Conservation (phyloP, 2,113 vertebrate genomes). For the Microcebus ravelobensis region DNA sequence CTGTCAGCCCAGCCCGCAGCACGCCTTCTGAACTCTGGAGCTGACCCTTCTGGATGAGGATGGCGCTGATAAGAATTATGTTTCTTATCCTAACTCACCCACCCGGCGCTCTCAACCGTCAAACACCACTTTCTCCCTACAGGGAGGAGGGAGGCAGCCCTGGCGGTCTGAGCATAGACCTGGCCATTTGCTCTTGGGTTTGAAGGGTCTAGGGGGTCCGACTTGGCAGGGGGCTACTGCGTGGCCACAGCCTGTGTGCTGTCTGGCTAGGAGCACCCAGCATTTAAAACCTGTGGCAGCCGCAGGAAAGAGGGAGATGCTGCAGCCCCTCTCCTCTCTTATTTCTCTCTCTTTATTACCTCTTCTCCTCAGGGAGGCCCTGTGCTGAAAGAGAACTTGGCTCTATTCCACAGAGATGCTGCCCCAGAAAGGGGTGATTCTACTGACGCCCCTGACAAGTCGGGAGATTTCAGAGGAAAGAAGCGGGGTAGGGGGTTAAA, state of each 20-base stretch:
- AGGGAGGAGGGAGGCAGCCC: neutral
- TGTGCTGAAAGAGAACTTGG: slow-evolving; percentile 37
- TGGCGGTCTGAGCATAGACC: neutral
- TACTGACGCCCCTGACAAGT: neutral
- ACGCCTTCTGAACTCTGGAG: slow-evolving; percentile 18
- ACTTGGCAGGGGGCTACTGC: neutral
- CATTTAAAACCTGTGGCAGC: neutral
- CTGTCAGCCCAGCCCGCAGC: neutral
- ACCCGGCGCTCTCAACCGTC: neutral
- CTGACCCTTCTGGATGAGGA: neutral
- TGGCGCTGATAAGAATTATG: neutral
- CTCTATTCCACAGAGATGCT: slow-evolving; percentile 12
- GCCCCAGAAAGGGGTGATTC: neutral
- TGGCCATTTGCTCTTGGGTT: neutral
- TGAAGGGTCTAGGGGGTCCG: neutral
- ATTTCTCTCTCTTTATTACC: neutral
- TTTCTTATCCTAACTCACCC: slow-evolving; percentile 14
- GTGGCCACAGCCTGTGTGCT: neutral
- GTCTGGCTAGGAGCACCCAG: neutral
- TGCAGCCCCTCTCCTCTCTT: neutral
- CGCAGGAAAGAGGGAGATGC: neutral
- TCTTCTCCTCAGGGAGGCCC: slow-evolving; percentile 43
- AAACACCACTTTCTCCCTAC: neutral
- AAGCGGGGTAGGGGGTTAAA: neutral
- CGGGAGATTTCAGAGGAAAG: neutral